phyloP scores from a whole-genome alignment of 2,888 invertebrate species.

The Lithophane semibrunnea region DNA sequence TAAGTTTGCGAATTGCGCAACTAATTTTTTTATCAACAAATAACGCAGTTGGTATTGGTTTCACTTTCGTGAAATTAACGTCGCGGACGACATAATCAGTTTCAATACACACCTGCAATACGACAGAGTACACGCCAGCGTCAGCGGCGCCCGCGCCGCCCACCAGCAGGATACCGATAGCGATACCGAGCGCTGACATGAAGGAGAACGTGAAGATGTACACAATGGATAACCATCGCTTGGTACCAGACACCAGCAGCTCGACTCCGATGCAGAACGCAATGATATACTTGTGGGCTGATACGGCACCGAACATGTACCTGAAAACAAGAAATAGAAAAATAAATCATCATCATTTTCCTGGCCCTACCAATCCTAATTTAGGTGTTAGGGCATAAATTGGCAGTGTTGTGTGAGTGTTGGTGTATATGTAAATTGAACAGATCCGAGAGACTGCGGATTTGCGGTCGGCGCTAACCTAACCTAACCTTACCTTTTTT shows the following conservation, averaged over 20 bases:
- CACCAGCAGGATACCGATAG: constrained; percentile 93
- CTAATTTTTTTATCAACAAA: too few relatives aligned
- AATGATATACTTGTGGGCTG: constrained; percentile 96
- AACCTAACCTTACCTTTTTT: too few relatives aligned
- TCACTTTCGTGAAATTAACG: neutral
- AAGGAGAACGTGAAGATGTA: constrained; percentile 95
- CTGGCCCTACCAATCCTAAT: too few relatives aligned
- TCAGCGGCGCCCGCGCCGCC: constrained; percentile 90
- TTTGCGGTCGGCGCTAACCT: too few relatives aligned
- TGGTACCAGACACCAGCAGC: constrained; percentile 93
- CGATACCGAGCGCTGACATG: constrained; percentile 95
- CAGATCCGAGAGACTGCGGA: too few relatives aligned
- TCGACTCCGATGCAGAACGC: constrained; percentile 97
- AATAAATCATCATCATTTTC: too few relatives aligned
- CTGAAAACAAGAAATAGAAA: constrained; percentile 70
- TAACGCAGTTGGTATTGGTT: neutral
- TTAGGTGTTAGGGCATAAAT: too few relatives aligned
- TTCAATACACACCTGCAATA: constrained; percentile 91
- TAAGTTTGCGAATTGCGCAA: too few relatives aligned
- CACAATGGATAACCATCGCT: constrained; percentile 90
- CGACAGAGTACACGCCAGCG: constrained; percentile 92
- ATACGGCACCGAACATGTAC: constrained; percentile 96
- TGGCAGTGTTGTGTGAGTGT: too few relatives aligned
- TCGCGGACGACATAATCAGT: neutral
- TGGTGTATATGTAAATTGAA: too few relatives aligned